Conservation (phyloP, 2,888 invertebrate species). For the Unio pictorum region DNA sequence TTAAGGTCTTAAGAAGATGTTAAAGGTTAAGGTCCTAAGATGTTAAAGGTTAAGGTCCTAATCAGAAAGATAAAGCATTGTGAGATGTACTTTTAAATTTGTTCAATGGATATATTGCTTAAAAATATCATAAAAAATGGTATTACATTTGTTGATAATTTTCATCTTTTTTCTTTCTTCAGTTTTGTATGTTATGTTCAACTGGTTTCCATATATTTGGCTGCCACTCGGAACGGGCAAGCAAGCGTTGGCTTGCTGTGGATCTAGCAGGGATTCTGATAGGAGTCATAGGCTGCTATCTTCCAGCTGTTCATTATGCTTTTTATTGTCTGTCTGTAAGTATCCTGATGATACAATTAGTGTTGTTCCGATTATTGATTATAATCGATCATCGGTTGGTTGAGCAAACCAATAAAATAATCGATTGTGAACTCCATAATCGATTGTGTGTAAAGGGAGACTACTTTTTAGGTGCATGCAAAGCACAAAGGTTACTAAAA, state of each 20-base stretch:
- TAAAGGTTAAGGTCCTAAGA: not conserved
- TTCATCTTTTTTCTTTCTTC: constrained; percentile 69
- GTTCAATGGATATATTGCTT: not conserved
- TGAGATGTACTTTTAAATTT: not conserved
- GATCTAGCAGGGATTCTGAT: constrained; percentile 95
- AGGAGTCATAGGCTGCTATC: constrained; percentile 92
- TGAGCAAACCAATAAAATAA: too few species aligned
- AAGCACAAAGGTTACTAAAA: too few species aligned
- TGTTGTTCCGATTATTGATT: too few species aligned
- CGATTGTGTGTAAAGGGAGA: too few species aligned
- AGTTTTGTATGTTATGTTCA: constrained; percentile 94
- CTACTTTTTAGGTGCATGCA: too few species aligned
- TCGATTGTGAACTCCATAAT: too few species aligned
- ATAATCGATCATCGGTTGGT: too few species aligned
- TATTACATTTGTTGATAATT: not conserved
- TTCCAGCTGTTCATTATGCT: constrained; percentile 96
- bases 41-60: not conserved
- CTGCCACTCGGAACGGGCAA: constrained; percentile 90
- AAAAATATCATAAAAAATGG: not conserved
- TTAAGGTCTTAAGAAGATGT: not conserved
- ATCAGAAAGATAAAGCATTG: not conserved
- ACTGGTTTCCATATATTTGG: constrained; percentile 95
- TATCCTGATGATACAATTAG: constrained; percentile 33
- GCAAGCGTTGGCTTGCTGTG: constrained; percentile 88
- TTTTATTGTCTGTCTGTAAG: constrained; percentile 95